Evolutionary conservation across 2,113 vertebrate genomes (phyloP).

Genomic region (Notothenia coriiceps): DNA sequence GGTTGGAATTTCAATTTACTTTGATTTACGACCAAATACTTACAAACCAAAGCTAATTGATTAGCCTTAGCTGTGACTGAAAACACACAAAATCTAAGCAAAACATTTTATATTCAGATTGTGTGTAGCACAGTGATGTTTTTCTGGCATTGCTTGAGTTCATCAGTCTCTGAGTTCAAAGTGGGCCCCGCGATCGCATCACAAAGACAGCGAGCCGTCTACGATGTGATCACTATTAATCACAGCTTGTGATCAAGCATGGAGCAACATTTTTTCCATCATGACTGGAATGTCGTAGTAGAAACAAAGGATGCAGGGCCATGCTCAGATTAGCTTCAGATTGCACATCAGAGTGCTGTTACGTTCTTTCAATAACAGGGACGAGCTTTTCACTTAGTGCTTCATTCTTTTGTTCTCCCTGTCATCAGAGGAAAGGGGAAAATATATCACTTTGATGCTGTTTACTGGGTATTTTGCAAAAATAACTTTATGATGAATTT

Average conservation of each 20-base stretch:
- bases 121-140: conserved; percentile 37
- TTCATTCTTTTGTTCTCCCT: conserved; percentile 51
- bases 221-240: conserved; percentile 73
- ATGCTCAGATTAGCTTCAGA: conserved; percentile 70
- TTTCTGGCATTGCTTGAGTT: conserved; percentile 56
- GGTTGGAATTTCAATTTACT: neutral
- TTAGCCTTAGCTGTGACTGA: conserved; percentile 2
- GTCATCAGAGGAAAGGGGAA: conserved; percentile 43
- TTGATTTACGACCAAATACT: neutral
- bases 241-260: conserved; percentile 68
- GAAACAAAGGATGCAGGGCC: conserved; percentile 60
- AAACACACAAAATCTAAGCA: conserved; percentile 24
- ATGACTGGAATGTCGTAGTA: conserved; percentile 59
- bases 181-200: conserved; percentile 53
- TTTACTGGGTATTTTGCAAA: conserved; percentile 88
- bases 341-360: conserved; percentile 56
- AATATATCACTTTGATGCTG: conserved; percentile 88
- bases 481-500: conserved; percentile 85
- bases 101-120: conserved; percentile 34
- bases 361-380: conserved; percentile 42
- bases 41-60: neutral
- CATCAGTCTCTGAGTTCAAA: conserved; percentile 67
- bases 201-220: conserved; percentile 62
- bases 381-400: conserved; percentile 36
- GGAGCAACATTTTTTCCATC: conserved; percentile 57